Evolutionary conservation across 2,113 vertebrate species (phyloP), one percentile per base, ranked within the genome.

Genomic region (Tautogolabrus adspersus): DNA sequence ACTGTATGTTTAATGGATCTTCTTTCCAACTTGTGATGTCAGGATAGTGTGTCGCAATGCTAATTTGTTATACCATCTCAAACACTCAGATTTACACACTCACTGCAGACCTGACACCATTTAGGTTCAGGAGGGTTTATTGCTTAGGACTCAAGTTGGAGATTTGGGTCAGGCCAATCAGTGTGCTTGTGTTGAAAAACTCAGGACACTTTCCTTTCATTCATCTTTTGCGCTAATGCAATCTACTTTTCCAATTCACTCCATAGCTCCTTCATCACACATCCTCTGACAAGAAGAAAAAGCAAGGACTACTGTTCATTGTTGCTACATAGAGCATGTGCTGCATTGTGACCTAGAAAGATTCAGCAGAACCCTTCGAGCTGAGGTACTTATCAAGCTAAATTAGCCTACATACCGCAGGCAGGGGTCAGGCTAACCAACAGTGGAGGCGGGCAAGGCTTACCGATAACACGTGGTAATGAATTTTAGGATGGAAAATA

Each of bases 281-380:
- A 65, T 82, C 71, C 62, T 75, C 46, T 79, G 60, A 74, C 77
- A 80, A 74, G 75, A 79, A 87, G 54, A 69, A 86, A 86, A 87
- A 76, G 79, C 82, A 85, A 60, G 85, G 87, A 85, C 84, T 74
- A 81, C 69, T 81, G 77, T 69, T 87, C 72, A 79, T 85, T 89
- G 82, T 90, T 76, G 84, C 81, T 88, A 79, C 76, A 82, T 71
- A 64, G 72, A 89, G 80, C 84, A 83, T 87, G 88, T 92, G 64
- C 70, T 73, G 65, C 65, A 84, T 90, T 91, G 90, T 93, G 90
- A 90, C 91, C 92, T 83, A 88, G 84, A 92, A 92, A 93, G 72
- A 87, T 77, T 90, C 69, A 61, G 87, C 38, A 69, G 80, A 83
- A 84, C 67, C 77, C 72, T 91, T 77, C 44, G 61, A 88, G 72